Evolutionary conservation across 2,888 invertebrate species (phyloP).

Genomic region (Cremastobaeus sp.): DNA sequence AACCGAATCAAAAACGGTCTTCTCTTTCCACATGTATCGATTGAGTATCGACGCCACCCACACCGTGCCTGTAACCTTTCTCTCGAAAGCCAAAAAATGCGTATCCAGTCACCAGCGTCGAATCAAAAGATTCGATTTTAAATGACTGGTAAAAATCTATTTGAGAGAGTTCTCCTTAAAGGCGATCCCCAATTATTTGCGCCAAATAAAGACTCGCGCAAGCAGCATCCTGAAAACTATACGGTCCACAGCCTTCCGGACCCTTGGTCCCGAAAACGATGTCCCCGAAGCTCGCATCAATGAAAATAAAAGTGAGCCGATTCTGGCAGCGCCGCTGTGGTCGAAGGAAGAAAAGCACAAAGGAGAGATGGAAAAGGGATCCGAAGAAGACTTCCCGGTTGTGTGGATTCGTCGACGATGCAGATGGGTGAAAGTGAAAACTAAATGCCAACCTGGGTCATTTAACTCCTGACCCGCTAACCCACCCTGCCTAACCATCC

Average conservation of each 20-base stretch:
- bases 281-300: no score
- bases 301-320: constrained; percentile 3
- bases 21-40: no score
- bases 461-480: constrained; percentile 78
- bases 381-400: constrained; percentile 59
- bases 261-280: no score
- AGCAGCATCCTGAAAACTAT: no score
- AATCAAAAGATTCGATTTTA: no score
- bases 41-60: no score
- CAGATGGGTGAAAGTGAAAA: constrained; percentile 78
- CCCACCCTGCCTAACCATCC: constrained; percentile 64
- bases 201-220: constrained; percentile 5
- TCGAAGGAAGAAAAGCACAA: background rate
- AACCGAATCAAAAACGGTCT: no score
- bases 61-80: constrained; percentile 1
- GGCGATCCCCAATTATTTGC: background rate
- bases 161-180: no score
- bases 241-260: no score
- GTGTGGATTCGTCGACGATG: constrained; percentile 41
- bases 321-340: background rate
- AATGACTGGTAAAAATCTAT: no score
- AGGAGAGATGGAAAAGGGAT: constrained; percentile 16
- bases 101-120: background rate
- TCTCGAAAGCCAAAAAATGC: background rate
- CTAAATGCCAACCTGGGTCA: constrained; percentile 77